Base-by-base conservation (phyloP, 2,797 vertebrate genomes). In the Cirrhinus molitorella region DNA sequence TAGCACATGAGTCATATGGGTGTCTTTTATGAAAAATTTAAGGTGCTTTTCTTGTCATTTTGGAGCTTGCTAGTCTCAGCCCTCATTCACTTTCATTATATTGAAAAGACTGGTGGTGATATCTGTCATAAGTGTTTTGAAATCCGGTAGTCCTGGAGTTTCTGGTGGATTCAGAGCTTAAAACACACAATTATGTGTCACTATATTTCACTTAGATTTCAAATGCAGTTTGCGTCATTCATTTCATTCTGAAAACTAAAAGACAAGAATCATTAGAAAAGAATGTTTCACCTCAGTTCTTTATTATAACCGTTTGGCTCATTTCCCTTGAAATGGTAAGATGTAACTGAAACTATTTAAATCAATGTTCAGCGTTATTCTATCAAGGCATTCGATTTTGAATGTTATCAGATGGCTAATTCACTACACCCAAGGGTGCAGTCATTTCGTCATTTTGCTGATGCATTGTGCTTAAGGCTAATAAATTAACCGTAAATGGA, bases 401-500 rank as follows among this genome's bases (percentile, higher is more conserved):
- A 66, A 55, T 66, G 47, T 86, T 63, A 77, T 70, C 81, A 81
- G 83, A 75, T 81, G 65, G 49, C 79, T 85, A 88, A 88, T 89
- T 88, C 86, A 78, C 61, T 71, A 75, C 80, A 86, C 79, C 68
- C 74, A 67, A 84, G 73, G 61, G 87, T 86, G 85, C 81, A 86
- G 61, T 85, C 68, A 28, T 86, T 71, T 77, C 80, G 75, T 80
- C 74, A 79, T 86, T 87, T 87, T 85, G 72, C 87, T 87, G 87
- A 87, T 89, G 79, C 85, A 85, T 45, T 87, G 84, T 83, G 73
- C 77, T 87, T 80, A 88, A 85, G 65, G 81, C 79, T 88, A 81
- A 90, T 90, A 89, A 86, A 90, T 91, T 84, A 82, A 37, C 65
- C 81, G 85, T 81, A 91, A 91, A 88, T 86, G 84, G 83, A 68